Conservation (phyloP, 2,888 invertebrate species). For the Pemphredon lugubris region DNA sequence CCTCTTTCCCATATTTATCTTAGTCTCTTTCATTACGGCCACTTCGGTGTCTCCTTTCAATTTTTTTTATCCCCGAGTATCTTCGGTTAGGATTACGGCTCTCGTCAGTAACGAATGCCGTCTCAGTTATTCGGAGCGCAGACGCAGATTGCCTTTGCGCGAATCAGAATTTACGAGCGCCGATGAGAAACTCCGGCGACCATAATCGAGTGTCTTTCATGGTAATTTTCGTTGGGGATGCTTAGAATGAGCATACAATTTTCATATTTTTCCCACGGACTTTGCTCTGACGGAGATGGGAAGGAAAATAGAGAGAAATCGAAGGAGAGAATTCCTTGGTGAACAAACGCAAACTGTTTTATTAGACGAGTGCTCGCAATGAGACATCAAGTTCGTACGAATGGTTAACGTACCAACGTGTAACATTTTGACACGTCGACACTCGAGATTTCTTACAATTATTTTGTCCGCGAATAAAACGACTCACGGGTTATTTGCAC, state of each 20-base stretch:
- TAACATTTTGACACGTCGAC: too few relatives aligned
- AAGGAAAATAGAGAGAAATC: too few relatives aligned
- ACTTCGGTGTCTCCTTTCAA: slow-evolving; percentile 52
- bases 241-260: neutral
- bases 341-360: too few relatives aligned
- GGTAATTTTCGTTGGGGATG: slow-evolving; percentile 26
- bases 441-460: too few relatives aligned
- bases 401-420: too few relatives aligned
- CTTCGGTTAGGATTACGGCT: slow-evolving; percentile 57
- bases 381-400: too few relatives aligned
- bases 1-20: slow-evolving; percentile 75
- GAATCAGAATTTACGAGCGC: slow-evolving; percentile 60
- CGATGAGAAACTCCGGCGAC: slow-evolving; percentile 56
- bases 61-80: slow-evolving; percentile 50
- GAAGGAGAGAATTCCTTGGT: too few relatives aligned
- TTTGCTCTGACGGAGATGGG: too few relatives aligned
- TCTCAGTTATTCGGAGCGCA: slow-evolving; percentile 45
- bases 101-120: slow-evolving; percentile 42
- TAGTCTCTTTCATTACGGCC: slow-evolving; percentile 67
- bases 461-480: too few relatives aligned
- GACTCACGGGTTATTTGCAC: too few relatives aligned
- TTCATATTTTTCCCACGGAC: too few relatives aligned
- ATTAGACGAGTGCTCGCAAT: too few relatives aligned
- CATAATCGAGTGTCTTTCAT: slow-evolving; percentile 64
- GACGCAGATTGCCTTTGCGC: slow-evolving; percentile 66